Conservation (phyloP, 2,113 vertebrate species). For the Paraplagusia blochii region DNA sequence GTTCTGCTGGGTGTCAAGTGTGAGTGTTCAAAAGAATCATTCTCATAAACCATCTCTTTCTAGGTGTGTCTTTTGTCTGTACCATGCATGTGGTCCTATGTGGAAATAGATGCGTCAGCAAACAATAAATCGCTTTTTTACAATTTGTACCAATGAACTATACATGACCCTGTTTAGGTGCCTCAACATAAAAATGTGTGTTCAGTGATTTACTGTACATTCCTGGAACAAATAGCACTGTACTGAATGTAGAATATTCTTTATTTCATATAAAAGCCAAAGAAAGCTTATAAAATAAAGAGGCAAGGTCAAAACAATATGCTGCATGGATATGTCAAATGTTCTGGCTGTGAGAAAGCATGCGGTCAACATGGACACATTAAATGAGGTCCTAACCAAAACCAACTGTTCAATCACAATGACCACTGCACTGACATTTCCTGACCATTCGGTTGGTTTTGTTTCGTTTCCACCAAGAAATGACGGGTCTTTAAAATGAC, state of each 20-base stretch:
- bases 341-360: constrained; percentile 12
- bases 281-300: background rate
- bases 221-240: background rate
- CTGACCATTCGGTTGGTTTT: constrained; percentile 26
- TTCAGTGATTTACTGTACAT: constrained; percentile 3
- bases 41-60: constrained; percentile 8
- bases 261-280: too few relatives aligned
- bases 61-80: background rate
- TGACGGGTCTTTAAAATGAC: background rate
- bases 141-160: constrained; percentile 4
- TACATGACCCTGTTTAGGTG: constrained; percentile 14
- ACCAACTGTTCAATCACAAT: constrained; percentile 25
- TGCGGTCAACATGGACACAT: constrained; percentile 13
- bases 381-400: constrained; percentile 20
- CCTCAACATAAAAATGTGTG: constrained; percentile 27
- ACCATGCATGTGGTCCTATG: background rate
- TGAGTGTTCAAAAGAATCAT: constrained; percentile 17
- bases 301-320: background rate
- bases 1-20: constrained; percentile 24
- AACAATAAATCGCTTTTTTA: constrained; percentile 7
- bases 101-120: background rate
- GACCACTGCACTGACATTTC: constrained; percentile 35
- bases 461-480: constrained; percentile 6
- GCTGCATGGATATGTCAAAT: background rate
- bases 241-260: too few relatives aligned